phyloP scores from a whole-genome alignment of 2,113 vertebrate genomes.

The Hippocampus mohnikei region DNA sequence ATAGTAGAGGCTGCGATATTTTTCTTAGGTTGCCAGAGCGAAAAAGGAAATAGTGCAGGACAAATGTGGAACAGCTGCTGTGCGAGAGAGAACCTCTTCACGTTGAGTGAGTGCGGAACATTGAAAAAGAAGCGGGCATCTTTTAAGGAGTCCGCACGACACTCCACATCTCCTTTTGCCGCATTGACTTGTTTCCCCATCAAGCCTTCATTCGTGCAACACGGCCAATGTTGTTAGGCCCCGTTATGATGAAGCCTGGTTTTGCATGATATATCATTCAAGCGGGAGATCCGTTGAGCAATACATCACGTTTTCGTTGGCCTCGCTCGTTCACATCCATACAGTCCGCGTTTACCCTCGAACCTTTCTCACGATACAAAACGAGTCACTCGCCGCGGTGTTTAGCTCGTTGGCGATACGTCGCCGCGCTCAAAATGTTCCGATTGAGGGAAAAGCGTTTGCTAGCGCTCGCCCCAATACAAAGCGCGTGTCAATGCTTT shows the following conservation, averaged over 20 bases:
- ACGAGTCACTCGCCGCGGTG: too few species aligned
- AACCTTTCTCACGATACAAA: constrained; percentile 36
- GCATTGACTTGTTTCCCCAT: background rate
- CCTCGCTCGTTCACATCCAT: constrained; percentile 28
- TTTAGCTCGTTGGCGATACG: too few species aligned
- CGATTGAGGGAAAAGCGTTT: background rate
- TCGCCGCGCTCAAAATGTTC: background rate
- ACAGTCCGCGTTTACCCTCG: constrained; percentile 41
- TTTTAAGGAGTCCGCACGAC: background rate
- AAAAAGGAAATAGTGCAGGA: constrained; percentile 18
- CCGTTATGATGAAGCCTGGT: background rate
- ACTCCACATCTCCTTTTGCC: background rate
- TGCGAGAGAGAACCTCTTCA: constrained; percentile 19
- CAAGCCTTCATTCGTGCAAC: background rate
- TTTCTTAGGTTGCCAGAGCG: constrained; percentile 22
- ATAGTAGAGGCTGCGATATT: background rate
- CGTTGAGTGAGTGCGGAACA: background rate
- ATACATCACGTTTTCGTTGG: constrained; percentile 27
- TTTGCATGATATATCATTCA: background rate
- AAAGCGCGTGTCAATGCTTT: constrained; percentile 14
- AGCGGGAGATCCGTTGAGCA: constrained; percentile 4
- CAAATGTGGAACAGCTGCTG: constrained; percentile 14
- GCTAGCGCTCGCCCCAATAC: background rate
- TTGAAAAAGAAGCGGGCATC: background rate
- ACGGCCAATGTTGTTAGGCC: background rate